Conservation (phyloP, 2,113 vertebrate genomes). For the Zootoca vivipara region DNA sequence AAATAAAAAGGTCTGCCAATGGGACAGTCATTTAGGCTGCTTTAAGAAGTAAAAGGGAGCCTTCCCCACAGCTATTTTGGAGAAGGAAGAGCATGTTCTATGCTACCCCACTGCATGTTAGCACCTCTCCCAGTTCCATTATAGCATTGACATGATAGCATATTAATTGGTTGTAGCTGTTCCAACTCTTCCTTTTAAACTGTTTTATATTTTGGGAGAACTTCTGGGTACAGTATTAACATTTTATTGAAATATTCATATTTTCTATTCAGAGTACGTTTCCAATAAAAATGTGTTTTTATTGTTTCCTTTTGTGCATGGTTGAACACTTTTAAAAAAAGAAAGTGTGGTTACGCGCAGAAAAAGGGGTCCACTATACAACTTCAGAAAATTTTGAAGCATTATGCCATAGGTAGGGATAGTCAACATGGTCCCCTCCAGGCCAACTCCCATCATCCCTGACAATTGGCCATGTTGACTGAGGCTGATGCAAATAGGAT, state of each 20-base stretch:
- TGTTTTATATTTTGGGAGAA: slow-evolving; percentile 59
- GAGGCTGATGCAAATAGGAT: too few relatives aligned
- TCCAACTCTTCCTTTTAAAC: background rate
- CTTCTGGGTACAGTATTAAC: slow-evolving; percentile 37
- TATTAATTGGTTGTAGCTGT: slow-evolving; percentile 1
- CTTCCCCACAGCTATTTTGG: slow-evolving; percentile 63
- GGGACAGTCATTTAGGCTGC: slow-evolving; percentile 72
- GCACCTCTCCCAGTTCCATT: background rate
- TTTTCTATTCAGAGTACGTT: slow-evolving; percentile 9
- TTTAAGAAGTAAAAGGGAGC: slow-evolving; percentile 76
- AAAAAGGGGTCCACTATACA: background rate
- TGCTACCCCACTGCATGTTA: background rate
- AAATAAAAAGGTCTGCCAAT: slow-evolving; percentile 68
- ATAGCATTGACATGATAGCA: background rate
- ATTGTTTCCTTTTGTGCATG: slow-evolving; percentile 19
- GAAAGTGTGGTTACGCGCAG: background rate
- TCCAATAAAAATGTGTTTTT: slow-evolving; percentile 25
- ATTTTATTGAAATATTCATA: slow-evolving; percentile 30
- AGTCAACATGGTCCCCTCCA: too few relatives aligned
- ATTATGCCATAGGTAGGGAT: slow-evolving; percentile 23
- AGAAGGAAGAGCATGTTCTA: background rate
- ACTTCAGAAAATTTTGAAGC: slow-evolving; percentile 32
- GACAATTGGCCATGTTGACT: too few relatives aligned
- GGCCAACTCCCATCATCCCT: too few relatives aligned
- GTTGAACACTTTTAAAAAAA: slow-evolving; percentile 2